Conservation (phyloP, 1,140 invertebrate species). For the Drosophila subpulchrella region DNA sequence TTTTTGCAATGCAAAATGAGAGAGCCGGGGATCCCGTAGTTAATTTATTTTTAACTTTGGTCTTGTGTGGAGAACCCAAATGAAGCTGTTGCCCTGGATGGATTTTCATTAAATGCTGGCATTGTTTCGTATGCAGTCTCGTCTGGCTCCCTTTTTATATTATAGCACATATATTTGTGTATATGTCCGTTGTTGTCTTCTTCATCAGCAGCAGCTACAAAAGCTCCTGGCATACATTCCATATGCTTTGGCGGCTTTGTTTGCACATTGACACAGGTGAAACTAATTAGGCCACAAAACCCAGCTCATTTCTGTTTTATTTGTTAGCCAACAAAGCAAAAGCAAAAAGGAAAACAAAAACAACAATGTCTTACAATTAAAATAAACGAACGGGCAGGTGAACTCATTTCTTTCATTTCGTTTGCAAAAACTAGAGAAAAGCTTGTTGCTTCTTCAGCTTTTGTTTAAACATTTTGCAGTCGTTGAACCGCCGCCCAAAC, state of each 20-base stretch:
- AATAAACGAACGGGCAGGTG: conserved; percentile 65
- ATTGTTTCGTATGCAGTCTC: conserved; percentile 22
- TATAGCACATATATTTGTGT: conserved; percentile 8
- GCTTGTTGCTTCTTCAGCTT: conserved; percentile 51
- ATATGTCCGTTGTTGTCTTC: conserved; percentile 30
- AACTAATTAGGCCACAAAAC: conserved; percentile 83
- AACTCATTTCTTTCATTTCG: conserved; percentile 71
- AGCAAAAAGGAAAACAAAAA: conserved; percentile 33
- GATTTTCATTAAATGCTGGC: conserved; percentile 42
- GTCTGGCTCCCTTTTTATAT: conserved; percentile 25
- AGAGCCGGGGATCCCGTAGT: too few relatives aligned
- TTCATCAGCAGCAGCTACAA: conserved; percentile 27
- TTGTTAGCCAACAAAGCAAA: conserved; percentile 75
- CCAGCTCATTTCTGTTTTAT: conserved; percentile 81
- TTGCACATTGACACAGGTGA: conserved; percentile 82
- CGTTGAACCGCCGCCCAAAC: conserved; percentile 54
- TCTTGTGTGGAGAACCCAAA: not conserved
- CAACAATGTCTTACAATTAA: conserved; percentile 69
- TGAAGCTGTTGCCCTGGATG: not conserved
- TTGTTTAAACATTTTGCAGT: conserved; percentile 58
- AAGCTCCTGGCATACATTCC: conserved; percentile 56
- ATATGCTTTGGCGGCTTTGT: conserved; percentile 62
- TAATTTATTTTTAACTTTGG: not conserved
- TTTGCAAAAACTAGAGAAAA: conserved; percentile 54
- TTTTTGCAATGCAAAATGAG: not conserved